Percentiles rank a stretch among this genome's conserved stretches.
Conservation (phyloP, 2,797 vertebrate species). For the Syngnathus rostellatus region DNA sequence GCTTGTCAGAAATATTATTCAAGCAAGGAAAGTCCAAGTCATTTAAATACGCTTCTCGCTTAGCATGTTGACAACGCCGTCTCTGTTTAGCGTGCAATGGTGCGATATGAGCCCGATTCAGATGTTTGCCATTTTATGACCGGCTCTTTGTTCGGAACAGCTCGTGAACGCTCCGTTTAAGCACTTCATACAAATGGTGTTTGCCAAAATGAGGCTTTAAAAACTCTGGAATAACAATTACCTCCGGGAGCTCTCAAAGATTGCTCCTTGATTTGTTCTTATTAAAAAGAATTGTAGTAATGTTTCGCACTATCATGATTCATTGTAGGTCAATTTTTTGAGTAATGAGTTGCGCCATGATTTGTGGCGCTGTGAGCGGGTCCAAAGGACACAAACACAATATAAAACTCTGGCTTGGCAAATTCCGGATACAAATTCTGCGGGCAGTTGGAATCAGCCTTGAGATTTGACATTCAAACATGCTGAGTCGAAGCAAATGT, state of each 20-base stretch:
- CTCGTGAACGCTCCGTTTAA: constrained; percentile 26
- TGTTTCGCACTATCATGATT: neutral
- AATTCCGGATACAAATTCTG: constrained; percentile 41
- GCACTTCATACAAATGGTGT: constrained; percentile 45
- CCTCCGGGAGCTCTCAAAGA: constrained; percentile 19
- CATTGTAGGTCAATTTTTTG: neutral
- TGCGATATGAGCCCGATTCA: constrained; percentile 11
- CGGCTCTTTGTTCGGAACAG: constrained; percentile 44
- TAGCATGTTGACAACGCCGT: neutral
- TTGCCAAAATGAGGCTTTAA: constrained; percentile 26
- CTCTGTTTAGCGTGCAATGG: neutral
- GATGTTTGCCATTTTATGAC: constrained; percentile 35
- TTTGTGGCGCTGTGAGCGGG: neutral
- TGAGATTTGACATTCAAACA: no score
- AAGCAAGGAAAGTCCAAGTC: neutral
- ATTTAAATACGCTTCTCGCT: neutral
- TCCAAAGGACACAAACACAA: neutral
- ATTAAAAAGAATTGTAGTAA: constrained; percentile 5
- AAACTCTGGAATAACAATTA: constrained; percentile 18
- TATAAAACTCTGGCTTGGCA: constrained; percentile 21
- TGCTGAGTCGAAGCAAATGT: no score
- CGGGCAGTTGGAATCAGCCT: constrained; percentile 11
- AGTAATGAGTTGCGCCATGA: neutral
- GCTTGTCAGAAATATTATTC: neutral
- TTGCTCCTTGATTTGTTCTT: constrained; percentile 34